Percentiles rank a stretch among this genome's conserved stretches.
Evolutionary conservation across 2,113 vertebrate species (phyloP).

Genomic region (Laticauda colubrina): DNA sequence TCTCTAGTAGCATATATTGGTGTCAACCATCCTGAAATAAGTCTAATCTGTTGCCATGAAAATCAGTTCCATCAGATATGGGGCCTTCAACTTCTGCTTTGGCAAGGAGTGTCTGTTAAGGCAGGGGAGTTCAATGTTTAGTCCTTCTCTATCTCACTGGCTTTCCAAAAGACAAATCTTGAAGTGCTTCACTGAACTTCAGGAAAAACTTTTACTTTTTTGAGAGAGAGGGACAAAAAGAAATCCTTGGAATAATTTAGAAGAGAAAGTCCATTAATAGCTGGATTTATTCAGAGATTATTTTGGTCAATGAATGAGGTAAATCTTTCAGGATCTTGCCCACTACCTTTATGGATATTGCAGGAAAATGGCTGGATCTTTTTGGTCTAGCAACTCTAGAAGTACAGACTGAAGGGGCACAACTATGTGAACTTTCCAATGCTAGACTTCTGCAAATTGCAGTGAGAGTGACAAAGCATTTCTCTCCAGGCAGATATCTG

Average conservation of each 20-base stretch:
- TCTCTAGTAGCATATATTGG: neutral
- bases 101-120: neutral
- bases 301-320: neutral
- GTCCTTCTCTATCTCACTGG: neutral
- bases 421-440: neutral
- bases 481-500: neutral
- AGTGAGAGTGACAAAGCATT: neutral
- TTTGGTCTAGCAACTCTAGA: neutral
- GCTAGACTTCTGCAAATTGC: neutral
- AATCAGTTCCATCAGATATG: neutral
- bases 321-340: neutral
- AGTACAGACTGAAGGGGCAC: neutral
- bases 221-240: too few relatives aligned
- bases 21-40: neutral
- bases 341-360: neutral
- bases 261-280: neutral
- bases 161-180: neutral
- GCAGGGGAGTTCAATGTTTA: neutral
- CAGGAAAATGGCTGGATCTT: neutral
- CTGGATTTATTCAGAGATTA: neutral
- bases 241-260: neutral
- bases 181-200: neutral
- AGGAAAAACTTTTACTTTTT: neutral
- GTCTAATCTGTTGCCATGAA: neutral
- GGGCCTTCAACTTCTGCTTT: neutral